Conservation (phyloP, 2,113 vertebrate genomes). For the Sebastes fasciatus region DNA sequence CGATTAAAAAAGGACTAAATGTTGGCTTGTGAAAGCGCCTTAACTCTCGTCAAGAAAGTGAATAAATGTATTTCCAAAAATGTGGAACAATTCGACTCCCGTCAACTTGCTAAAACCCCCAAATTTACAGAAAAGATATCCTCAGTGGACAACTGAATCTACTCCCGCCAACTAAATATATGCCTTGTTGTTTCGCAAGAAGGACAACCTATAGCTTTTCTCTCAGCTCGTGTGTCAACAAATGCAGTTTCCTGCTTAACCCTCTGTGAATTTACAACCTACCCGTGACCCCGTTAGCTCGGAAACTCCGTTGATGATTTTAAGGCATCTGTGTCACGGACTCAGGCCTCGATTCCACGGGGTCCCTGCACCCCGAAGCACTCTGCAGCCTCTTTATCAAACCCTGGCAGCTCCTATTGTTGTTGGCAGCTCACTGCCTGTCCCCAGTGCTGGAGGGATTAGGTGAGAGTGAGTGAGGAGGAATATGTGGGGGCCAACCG, state of each 20-base stretch:
- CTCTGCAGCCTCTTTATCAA: constrained; percentile 75
- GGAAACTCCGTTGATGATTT: constrained; percentile 42
- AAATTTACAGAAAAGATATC: not conserved
- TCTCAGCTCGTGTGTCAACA: constrained; percentile 33
- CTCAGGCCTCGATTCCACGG: constrained; percentile 38
- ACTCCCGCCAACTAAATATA: not conserved
- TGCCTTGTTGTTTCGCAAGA: constrained; percentile 5
- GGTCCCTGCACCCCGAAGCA: constrained; percentile 56
- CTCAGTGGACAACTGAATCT: not conserved
- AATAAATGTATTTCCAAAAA: not conserved
- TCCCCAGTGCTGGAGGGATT: constrained; percentile 67
- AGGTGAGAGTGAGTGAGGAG: constrained; percentile 70
- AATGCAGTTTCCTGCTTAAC: constrained; percentile 39
- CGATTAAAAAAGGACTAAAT: too few species aligned
- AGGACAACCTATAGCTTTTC: not conserved
- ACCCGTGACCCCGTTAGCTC: constrained; percentile 41
- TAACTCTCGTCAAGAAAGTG: not conserved
- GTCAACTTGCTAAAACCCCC: not conserved
- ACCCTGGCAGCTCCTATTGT: constrained; percentile 74
- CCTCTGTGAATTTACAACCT: constrained; percentile 49
- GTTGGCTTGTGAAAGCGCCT: too few species aligned
- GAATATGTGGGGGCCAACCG: constrained; percentile 28
- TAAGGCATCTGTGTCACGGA: constrained; percentile 46
- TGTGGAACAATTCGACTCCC: not conserved
- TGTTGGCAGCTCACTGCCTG: constrained; percentile 72